Evolutionary conservation across 2,888 invertebrate genomes (phyloP).

Genomic region (Autographa gamma): DNA sequence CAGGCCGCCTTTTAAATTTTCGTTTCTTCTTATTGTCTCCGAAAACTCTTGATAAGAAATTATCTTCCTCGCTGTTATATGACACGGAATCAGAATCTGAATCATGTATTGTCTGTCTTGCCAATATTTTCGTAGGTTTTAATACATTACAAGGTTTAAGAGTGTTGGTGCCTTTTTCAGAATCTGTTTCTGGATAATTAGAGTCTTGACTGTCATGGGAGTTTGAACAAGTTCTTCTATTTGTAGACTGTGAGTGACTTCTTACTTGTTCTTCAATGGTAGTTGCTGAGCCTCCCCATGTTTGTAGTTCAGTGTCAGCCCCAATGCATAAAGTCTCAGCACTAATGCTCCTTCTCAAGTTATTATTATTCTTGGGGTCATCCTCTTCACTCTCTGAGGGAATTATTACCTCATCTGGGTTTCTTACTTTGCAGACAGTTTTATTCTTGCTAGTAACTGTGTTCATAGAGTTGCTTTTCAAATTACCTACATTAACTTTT

Average conservation of each 20-base stretch:
- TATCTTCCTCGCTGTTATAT: conserved; percentile 81
- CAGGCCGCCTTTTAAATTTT: conserved; percentile 70
- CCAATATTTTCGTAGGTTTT: conserved; percentile 47
- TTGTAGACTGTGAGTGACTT: conserved; percentile 72
- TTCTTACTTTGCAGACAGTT: conserved; percentile 65
- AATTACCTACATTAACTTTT: neutral
- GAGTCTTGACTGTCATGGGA: conserved; percentile 79
- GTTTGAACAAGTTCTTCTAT: conserved; percentile 72
- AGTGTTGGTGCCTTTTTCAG: conserved; percentile 65
- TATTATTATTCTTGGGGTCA: conserved; percentile 58
- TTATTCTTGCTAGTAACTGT: conserved; percentile 42
- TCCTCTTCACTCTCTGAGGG: conserved; percentile 79
- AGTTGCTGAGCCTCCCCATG: conserved; percentile 66
- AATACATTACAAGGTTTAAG: conserved; percentile 50
- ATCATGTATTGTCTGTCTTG: conserved; percentile 66
- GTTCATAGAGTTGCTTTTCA: conserved; percentile 31
- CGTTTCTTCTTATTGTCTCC: conserved; percentile 75
- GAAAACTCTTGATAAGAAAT: conserved; percentile 82
- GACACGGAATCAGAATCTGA: conserved; percentile 82
- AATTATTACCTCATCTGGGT: conserved; percentile 82
- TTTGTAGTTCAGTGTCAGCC: conserved; percentile 62
- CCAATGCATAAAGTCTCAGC: conserved; percentile 76
- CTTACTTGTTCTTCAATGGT: conserved; percentile 67
- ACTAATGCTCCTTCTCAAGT: conserved; percentile 73
- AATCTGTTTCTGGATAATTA: conserved; percentile 77